Evolutionary conservation across 2,113 vertebrate species (phyloP).

Genomic region (Hippocampus abdominalis): DNA sequence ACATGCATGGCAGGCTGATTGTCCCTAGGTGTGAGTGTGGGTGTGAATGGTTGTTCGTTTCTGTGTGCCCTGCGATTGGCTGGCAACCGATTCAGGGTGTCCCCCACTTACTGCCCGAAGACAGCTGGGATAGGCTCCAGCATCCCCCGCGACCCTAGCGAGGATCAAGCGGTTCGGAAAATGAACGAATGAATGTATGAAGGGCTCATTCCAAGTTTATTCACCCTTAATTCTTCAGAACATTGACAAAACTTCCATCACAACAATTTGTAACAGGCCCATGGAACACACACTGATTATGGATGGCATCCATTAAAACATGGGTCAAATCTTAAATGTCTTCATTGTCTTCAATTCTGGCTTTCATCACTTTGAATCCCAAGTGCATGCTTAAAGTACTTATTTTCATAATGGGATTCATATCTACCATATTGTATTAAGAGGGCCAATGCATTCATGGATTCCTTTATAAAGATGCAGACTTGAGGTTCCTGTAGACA

Average conservation of each 20-base stretch:
- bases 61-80: too few species aligned
- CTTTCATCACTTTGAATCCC: background rate
- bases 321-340: background rate
- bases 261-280: background rate
- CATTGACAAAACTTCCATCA: background rate
- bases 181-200: too few species aligned
- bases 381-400: background rate
- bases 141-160: too few species aligned
- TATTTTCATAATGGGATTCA: background rate
- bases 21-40: too few species aligned
- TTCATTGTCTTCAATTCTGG: background rate
- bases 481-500: background rate
- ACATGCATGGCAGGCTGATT: too few species aligned
- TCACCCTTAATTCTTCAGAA: background rate
- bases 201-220: too few species aligned
- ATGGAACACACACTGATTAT: background rate
- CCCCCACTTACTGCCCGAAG: too few species aligned
- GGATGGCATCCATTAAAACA: background rate
- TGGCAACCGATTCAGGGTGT: too few species aligned
- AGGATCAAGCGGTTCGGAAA: too few species aligned
- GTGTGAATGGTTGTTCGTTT: too few species aligned
- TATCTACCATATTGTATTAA: background rate
- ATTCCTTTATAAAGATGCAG: background rate
- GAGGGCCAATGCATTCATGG: background rate
- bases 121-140: too few species aligned